These are phyloP conservation scores for Amaurobius ferox DNA, from an alignment of 2,888 invertebrate species.

Conservation along the genomic window DNA sequence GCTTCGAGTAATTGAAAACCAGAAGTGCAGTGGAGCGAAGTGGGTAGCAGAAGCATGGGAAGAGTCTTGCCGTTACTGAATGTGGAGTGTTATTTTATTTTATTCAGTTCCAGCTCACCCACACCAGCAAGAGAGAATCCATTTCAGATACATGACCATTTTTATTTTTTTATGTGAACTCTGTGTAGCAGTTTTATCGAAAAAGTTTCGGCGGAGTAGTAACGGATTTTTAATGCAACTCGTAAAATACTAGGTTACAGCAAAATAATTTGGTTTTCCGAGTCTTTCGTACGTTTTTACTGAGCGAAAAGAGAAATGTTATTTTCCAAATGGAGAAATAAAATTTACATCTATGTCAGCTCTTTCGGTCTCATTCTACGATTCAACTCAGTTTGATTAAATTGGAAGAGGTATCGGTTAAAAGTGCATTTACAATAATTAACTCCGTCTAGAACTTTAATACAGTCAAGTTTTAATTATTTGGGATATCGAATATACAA, in stretches of 20 bases:
- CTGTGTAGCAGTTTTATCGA: neutral
- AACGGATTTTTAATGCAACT: conserved; percentile 5
- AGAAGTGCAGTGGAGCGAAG: conserved; percentile 5
- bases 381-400: too few relatives aligned
- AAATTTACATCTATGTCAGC: too few relatives aligned
- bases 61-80: neutral
- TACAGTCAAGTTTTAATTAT: too few relatives aligned
- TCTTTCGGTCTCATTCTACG: too few relatives aligned
- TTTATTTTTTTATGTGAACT: neutral
- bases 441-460: too few relatives aligned
- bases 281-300: neutral
- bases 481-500: too few relatives aligned
- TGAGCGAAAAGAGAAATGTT: too few relatives aligned
- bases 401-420: too few relatives aligned
- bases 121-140: neutral
- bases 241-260: neutral
- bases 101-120: neutral
- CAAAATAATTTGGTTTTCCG: neutral
- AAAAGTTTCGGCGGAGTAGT: neutral
- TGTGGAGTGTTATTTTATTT: conserved; percentile 12
- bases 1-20: conserved; percentile 15
- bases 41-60: neutral
- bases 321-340: too few relatives aligned
- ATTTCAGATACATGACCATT: conserved; percentile 9
- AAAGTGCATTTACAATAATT: too few relatives aligned